Percentiles rank a stretch among this genome's conserved stretches.
Evolutionary conservation across 1,140 invertebrate genomes (phyloP).

Genomic region (Holotrichia oblita): DNA sequence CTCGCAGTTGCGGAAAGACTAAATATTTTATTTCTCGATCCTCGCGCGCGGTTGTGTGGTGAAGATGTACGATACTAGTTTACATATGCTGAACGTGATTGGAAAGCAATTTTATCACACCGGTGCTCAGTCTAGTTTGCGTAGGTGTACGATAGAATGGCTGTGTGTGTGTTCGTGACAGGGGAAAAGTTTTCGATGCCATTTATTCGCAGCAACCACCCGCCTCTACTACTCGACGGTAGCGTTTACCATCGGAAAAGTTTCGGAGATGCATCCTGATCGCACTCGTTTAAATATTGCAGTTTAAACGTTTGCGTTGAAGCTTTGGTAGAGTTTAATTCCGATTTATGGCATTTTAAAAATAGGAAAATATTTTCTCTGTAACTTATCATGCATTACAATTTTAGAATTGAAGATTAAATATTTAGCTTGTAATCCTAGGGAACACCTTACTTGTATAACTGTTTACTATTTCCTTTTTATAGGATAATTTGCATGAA

Average conservation of each 20-base stretch:
- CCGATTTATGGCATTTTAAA: slow-evolving; percentile 2
- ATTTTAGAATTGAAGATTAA: too few species aligned
- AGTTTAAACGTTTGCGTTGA: slow-evolving; percentile 23
- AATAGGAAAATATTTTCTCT: not conserved
- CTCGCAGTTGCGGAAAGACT: slow-evolving; percentile 3
- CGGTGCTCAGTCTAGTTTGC: slow-evolving; percentile 36
- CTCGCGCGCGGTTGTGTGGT: not conserved
- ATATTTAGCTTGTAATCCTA: too few species aligned
- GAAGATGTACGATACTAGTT: slow-evolving; percentile 53
- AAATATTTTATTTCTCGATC: slow-evolving; percentile 21
- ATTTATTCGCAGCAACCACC: not conserved
- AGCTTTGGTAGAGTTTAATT: slow-evolving; percentile 1
- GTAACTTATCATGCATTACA: not conserved
- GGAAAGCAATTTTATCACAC: slow-evolving; percentile 51
- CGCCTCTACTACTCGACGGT: not conserved
- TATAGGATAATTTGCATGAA: too few species aligned
- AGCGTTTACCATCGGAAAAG: slow-evolving; percentile 16
- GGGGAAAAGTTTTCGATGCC: slow-evolving; percentile 28
- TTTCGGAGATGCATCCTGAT: slow-evolving; percentile 25
- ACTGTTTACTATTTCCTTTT: too few species aligned
- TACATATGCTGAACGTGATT: slow-evolving; percentile 57
- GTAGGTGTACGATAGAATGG: not conserved
- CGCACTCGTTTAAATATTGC: slow-evolving; percentile 22
- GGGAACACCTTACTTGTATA: too few species aligned
- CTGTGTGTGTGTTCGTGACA: not conserved